Percentiles rank a stretch among this genome's conserved stretches.
Evolutionary conservation across 2,888 invertebrate species (phyloP).

Genomic region (Hylaea fasciaria): DNA sequence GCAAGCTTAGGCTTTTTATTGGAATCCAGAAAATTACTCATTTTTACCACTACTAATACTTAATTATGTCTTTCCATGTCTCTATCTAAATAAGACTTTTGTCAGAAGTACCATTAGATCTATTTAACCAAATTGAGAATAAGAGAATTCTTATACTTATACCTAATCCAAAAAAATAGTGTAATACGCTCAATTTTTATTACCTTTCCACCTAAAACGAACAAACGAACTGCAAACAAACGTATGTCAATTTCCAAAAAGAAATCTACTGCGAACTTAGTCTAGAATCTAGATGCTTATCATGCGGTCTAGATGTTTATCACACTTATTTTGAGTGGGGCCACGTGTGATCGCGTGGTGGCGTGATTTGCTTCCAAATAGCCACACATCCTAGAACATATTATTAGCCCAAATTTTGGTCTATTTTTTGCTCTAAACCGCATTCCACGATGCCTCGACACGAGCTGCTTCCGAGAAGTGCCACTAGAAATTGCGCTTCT

Average conservation of each 20-base stretch:
- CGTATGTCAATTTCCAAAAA: neutral
- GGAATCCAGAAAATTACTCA: too few species aligned
- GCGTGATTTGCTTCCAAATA: conserved; percentile 41
- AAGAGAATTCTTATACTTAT: too few species aligned
- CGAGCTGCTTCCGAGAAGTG: conserved; percentile 37
- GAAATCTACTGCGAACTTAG: neutral
- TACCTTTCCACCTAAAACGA: neutral
- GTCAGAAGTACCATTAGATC: too few species aligned
- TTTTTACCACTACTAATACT: too few species aligned
- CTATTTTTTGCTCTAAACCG: conserved; percentile 41
- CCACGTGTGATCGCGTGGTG: conserved; percentile 29
- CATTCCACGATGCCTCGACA: conserved; percentile 40
- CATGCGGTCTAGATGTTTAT: conserved; percentile 18
- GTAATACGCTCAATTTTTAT: too few species aligned
- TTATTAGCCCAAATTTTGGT: conserved; percentile 43
- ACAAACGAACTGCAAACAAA: neutral
- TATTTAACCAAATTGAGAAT: too few species aligned
- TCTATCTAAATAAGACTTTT: too few species aligned
- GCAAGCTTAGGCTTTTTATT: too few species aligned
- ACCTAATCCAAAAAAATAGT: too few species aligned
- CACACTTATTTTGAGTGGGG: conserved; percentile 23
- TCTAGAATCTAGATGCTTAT: conserved; percentile 11
- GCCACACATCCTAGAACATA: conserved; percentile 43
- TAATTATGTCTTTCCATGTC: too few species aligned
- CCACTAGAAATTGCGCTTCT: conserved; percentile 37